These are phyloP conservation scores for Chitala chitala DNA, from an alignment of 2,113 vertebrate genomes.

Conservation along the genomic window DNA sequence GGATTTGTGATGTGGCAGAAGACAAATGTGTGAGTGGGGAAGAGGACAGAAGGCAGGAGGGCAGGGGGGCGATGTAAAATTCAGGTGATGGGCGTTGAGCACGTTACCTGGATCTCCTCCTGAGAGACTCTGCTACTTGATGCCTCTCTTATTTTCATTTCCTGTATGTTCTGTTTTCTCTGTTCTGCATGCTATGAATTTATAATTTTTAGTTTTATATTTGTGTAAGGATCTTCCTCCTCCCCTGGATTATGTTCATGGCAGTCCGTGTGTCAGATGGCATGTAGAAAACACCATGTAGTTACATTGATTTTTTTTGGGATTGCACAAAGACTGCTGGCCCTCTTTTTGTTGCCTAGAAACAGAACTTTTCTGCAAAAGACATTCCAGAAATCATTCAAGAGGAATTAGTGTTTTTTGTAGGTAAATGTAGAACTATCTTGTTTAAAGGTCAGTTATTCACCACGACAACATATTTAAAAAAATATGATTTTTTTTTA, in stretches of 20 bases:
- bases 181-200: neutral
- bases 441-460: neutral
- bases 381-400: too few species aligned
- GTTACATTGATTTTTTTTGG: neutral
- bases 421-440: neutral
- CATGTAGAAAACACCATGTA: neutral
- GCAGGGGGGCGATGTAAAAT: neutral
- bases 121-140: too few species aligned
- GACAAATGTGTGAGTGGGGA: neutral
- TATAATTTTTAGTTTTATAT: neutral
- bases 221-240: too few species aligned
- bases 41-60: neutral
- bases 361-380: neutral
- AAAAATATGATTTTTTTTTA: neutral
- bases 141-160: neutral
- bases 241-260: neutral
- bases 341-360: constrained; percentile 5
- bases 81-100: neutral
- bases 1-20: too few species aligned
- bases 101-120: too few species aligned
- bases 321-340: neutral
- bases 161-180: too few species aligned
- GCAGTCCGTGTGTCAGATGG: constrained; percentile 2
- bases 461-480: neutral
- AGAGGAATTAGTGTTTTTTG: too few species aligned